Evolutionary conservation across 2,113 vertebrate species (phyloP), one percentile per base, ranked within the genome.

Genomic region (Podiceps cristatus): DNA sequence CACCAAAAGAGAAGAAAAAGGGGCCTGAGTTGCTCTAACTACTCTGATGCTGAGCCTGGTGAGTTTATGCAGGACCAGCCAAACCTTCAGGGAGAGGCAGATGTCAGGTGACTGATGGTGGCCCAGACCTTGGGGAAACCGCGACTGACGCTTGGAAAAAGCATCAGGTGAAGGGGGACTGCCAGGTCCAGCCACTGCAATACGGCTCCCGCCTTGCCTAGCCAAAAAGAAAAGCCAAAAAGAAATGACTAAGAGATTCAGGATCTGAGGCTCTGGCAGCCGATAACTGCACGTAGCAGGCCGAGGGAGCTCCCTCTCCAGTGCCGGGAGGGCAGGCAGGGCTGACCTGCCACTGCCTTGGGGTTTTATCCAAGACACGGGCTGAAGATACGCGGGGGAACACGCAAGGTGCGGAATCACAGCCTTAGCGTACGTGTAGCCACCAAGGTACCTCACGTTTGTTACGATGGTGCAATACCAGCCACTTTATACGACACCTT

Each of bases 401-500:
- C 37, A 20, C 1, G 20, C 10, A 3, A 55, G 19, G 9, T 8
- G 67, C 72, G 64, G 33, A 16, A 33, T 17, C 40, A 13, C 24
- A 44, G 24, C 40, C 49, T 44, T 28, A 1, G 18, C 1, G 42
- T 29, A 6, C 3, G 0, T 8, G 15, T 14, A n/a, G 12, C 49
- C 44, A 68, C 45, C 49, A 3, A 1, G 0, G 5, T 11, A 44
- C 3, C 49, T 31, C 55, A 18, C 0, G 0, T 19, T 13, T 22
- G 50, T 28, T 35, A 40, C 0, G 5, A 11, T 3, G 31, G 29
- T 45, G 11, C 44, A 60, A 45, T 7, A 45, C 29, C 53, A 44
- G 55, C 52, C 20, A 2, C 80, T 75, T 19, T 42, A 8, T 2
- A 3, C 0, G 33, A 75, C 31, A 49, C 78, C 63, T 66, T 6